Percentiles rank a stretch among this genome's conserved stretches.
These are phyloP conservation scores for Pandion haliaetus DNA, from an alignment of 2,113 vertebrate species.

Conservation along the genomic window DNA sequence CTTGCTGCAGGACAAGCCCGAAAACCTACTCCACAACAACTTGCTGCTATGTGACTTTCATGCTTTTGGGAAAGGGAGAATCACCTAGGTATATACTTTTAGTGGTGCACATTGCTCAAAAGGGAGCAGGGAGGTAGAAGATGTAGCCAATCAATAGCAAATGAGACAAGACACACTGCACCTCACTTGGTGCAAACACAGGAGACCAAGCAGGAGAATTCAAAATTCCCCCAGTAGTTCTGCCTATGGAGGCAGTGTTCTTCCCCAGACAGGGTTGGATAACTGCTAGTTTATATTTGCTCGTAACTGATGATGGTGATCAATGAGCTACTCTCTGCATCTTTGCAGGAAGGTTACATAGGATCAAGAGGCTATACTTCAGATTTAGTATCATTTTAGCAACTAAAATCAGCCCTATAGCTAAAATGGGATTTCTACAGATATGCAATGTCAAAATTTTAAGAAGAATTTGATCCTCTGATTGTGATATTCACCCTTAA, in stretches of 20 bases:
- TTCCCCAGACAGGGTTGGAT: not conserved
- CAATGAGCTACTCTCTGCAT: not conserved
- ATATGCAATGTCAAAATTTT: not conserved
- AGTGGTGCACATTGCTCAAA: not conserved
- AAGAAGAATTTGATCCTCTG: not conserved
- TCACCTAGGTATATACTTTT: not conserved
- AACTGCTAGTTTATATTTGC: not conserved
- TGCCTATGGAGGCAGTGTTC: not conserved
- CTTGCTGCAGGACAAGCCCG: not conserved
- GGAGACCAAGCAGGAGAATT: not conserved
- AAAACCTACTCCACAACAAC: not conserved
- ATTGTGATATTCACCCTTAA: not conserved
- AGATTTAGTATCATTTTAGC: not conserved
- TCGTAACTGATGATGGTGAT: not conserved
- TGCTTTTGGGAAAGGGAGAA: not conserved
- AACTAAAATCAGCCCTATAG: not conserved
- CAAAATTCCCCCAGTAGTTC: not conserved
- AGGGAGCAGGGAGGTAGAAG: not conserved
- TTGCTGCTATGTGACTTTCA: not conserved
- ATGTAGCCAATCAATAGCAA: not conserved
- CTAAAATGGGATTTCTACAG: not conserved
- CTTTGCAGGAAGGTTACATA: not conserved
- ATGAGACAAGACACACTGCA: not conserved
- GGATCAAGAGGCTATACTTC: not conserved
- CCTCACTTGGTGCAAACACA: not conserved